phyloP scores from a whole-genome alignment of 2,888 invertebrate genomes.

The Himalopsyche japonica region DNA sequence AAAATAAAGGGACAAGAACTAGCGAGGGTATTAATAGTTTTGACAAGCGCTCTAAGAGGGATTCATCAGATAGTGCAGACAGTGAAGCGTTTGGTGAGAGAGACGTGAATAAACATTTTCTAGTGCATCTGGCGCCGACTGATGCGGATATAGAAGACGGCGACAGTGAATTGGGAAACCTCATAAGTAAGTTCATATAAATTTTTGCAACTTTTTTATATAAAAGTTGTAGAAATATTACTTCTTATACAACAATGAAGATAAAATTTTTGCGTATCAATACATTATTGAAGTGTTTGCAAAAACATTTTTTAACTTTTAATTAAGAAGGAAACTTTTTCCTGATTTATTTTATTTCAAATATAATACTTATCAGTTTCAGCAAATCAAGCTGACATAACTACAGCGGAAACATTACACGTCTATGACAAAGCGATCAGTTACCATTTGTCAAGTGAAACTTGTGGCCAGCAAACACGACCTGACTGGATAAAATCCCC shows the following conservation, averaged over 20 bases:
- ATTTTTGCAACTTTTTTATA: no score
- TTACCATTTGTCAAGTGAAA: constrained; percentile 47
- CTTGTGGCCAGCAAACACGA: constrained; percentile 47
- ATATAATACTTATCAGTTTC: not conserved
- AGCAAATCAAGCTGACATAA: not conserved
- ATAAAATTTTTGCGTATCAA: no score
- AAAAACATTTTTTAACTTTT: no score
- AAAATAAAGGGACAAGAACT: not conserved
- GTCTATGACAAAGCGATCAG: constrained; percentile 51
- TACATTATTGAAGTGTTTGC: no score
- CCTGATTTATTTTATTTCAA: not conserved
- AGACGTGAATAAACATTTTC: not conserved
- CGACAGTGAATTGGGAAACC: constrained; percentile 1
- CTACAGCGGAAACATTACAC: constrained; percentile 38
- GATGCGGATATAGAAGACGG: not conserved
- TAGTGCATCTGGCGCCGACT: not conserved
- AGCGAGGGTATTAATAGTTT: not conserved
- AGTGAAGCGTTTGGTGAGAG: not conserved
- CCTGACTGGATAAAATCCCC: constrained; percentile 48
- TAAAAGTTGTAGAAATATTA: no score
- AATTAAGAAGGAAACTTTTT: not conserved
- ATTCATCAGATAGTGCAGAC: not conserved
- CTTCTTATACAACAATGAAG: no score
- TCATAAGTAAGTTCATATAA: not conserved
- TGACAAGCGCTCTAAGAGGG: not conserved